A percentile compares a stretch with the other conserved stretches of the same genome.
Evolutionary conservation across 2,888 invertebrate species (phyloP).

Genomic region (Microctonus hyperodae): DNA sequence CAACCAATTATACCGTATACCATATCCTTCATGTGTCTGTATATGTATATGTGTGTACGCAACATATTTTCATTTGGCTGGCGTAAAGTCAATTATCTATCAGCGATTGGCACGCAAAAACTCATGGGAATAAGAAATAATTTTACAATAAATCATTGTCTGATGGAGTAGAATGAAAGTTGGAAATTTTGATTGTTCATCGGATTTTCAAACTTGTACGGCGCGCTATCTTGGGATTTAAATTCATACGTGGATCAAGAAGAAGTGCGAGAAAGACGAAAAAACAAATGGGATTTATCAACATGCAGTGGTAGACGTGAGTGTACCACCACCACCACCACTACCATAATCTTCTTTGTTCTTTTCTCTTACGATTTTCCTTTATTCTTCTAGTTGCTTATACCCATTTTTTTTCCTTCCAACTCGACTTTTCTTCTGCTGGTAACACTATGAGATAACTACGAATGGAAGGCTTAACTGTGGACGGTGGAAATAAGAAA

Average conservation of each 20-base stretch:
- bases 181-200: neutral
- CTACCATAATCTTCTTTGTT: neutral
- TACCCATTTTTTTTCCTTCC: neutral
- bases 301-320: constrained; percentile 45
- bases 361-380: neutral
- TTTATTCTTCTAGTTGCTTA: neutral
- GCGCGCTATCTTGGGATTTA: constrained; percentile 38
- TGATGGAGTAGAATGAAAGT: neutral
- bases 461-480: constrained; percentile 25
- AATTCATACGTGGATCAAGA: constrained; percentile 30
- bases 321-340: constrained; percentile 1
- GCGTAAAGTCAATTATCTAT: neutral
- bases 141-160: neutral
- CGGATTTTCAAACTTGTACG: neutral
- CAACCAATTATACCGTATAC: constrained; percentile 19
- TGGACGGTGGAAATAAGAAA: constrained; percentile 27
- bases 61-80: neutral
- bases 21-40: neutral
- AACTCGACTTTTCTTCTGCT: neutral
- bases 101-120: neutral
- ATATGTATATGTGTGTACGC: neutral
- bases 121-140: neutral
- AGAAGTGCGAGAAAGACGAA: constrained; percentile 9
- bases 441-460: constrained; percentile 25
- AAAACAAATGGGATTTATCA: constrained; percentile 43